Conservation (phyloP, 64 coral and sea anemone genomes). For the Porites lutea region DNA sequence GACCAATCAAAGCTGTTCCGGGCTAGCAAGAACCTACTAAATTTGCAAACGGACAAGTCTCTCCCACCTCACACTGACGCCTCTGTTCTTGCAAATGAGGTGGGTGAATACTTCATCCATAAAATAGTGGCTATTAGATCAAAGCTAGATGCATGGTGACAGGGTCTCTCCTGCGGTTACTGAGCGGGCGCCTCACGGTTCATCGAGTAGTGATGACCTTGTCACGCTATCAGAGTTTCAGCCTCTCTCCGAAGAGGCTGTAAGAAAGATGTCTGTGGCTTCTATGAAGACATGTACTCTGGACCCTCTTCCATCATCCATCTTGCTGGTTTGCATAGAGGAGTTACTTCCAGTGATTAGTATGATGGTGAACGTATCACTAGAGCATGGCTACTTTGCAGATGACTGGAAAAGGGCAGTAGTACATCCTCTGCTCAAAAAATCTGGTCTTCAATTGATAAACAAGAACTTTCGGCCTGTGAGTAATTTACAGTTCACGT, state of each 20-base stretch:
- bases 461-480: too few species aligned
- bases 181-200: too few species aligned
- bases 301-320: background rate
- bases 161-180: too few species aligned
- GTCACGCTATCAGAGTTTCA: background rate
- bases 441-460: too few species aligned
- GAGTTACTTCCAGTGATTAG: slow-evolving; percentile 6
- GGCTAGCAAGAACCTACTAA: slow-evolving; percentile 25
- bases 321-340: background rate
- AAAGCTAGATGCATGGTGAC: too few species aligned
- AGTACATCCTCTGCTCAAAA: too few species aligned
- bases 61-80: background rate
- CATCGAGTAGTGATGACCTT: background rate
- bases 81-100: background rate
- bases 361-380: background rate
- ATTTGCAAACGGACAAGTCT: too few species aligned
- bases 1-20: slow-evolving; percentile 45
- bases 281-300: background rate
- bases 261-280: background rate
- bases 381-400: background rate
- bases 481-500: too few species aligned
- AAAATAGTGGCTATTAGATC: background rate
- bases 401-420: background rate
- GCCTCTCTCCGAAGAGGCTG: background rate
- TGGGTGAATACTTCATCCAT: background rate